Base-by-base conservation (phyloP, 2,113 vertebrate species). In the Zosterops hypoxanthus region DNA sequence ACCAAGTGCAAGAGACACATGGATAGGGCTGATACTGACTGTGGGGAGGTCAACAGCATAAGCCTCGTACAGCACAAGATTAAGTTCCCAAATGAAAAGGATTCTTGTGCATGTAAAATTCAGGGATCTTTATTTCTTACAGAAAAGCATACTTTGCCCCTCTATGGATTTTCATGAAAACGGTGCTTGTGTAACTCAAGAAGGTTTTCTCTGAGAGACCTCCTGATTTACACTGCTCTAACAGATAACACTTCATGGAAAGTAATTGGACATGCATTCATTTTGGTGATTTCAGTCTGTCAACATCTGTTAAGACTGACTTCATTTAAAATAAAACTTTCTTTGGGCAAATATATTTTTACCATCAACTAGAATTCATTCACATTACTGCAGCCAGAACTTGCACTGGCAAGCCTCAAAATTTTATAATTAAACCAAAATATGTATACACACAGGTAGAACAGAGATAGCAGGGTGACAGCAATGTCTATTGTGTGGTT, bases 221-320 rank as follows among this genome's bases (percentile, higher is more conserved):
- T 79, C 34, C 88, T 83, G 68, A 64, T 14, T 41, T 60, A 41
- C 18, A 19, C 13, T 77, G 10, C 55, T 84, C 4, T 6, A 41
- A 52, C 4, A 75, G 53, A 50, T 36, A 53, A 41, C 39, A 41
- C 23, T 86, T 60, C 69, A 84, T 23, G 21, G 42, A 87, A 81
- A 60, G 8, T 28, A 69, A 87, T 14, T 47, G 12, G 39, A 33
- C 33, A 4, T 20, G 25, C 34, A 71, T 66, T 66, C 33, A 33
- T 63, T 83, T 29, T 29, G 28, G 97, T 91, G 96, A 98, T 95
- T 98, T 53, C 98, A 98, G 81, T 95, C 98, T 94, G 98, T 98
- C 92, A 97, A 82, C 94, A 98, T 96, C 97, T 98, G 97, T 69
- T 86, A 76, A 78, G 96, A 98, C 20, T 80, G 97, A 97, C 83